These are phyloP conservation scores for Stegodyphus dumicola DNA, from an alignment of 1,140 invertebrate genomes.

Conservation along the genomic window DNA sequence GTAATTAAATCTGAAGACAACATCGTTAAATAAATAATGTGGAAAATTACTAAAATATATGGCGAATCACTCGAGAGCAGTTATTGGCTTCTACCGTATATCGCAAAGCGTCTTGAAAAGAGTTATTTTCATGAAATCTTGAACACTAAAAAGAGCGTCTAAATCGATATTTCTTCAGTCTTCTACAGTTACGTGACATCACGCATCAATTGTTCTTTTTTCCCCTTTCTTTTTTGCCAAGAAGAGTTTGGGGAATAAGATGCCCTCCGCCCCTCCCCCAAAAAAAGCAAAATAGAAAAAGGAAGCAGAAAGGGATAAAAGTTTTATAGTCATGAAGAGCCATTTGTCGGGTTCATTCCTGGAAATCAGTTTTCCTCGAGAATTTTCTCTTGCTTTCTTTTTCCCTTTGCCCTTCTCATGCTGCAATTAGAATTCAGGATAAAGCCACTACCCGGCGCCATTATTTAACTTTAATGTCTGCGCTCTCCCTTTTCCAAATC, in stretches of 20 bases:
- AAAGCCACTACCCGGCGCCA: slow-evolving; percentile 48
- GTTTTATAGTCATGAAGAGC: slow-evolving; percentile 55
- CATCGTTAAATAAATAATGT: no score
- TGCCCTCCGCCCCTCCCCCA: not conserved
- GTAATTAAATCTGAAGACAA: no score
- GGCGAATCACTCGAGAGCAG: no score
- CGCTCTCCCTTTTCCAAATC: slow-evolving; percentile 20
- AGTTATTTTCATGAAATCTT: no score
- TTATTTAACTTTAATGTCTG: slow-evolving; percentile 61
- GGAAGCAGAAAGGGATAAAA: slow-evolving; percentile 43
- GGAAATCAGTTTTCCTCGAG: slow-evolving; percentile 1
- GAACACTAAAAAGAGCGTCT: no score
- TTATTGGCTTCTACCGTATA: no score
- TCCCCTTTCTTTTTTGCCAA: no score
- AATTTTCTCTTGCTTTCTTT: slow-evolving; percentile 10
- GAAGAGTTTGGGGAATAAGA: no score
- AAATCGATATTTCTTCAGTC: not conserved
- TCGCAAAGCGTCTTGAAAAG: no score
- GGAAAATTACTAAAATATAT: no score
- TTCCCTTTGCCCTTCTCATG: not conserved
- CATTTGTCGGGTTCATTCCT: slow-evolving; percentile 56
- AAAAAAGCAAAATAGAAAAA: not conserved
- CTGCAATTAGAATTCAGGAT: slow-evolving; percentile 55
- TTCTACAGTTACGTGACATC: slow-evolving; percentile 40
- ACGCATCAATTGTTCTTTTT: slow-evolving; percentile 27